Base-by-base conservation (phyloP, 2,113 vertebrate species). In the Clarias batrachus region DNA sequence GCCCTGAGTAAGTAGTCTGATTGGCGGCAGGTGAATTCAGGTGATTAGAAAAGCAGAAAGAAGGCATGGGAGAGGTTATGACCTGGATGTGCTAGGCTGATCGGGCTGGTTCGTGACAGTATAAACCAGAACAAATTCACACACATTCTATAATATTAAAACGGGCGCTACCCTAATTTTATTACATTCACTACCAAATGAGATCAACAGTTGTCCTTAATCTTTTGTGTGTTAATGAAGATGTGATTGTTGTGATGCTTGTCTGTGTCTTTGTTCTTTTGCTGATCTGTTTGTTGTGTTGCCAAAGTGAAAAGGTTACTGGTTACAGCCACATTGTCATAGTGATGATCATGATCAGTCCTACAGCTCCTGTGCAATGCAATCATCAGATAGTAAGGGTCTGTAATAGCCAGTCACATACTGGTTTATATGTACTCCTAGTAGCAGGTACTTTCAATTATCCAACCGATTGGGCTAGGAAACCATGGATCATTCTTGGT, bases 291-390 rank as follows among this genome's bases (percentile, higher is more conserved):
- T 96, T 85, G 54, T 92, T 97, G 13, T 96, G 96, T 56, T 95
- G 96, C 82, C 93, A 94, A 88, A 96, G 94, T 84, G 93, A 96
- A 63, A 92, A 95, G 33, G 88, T 88, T 16, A 83, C 90, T 0
- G 96, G 96, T 56, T 98, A 99, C 92, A 95, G 92, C 12, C 97
- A 97, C 0, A 93, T 99, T 80, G 93, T 95, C 86, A 96, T 52
- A 96, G 7, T 48, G 48, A 96, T 41, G 94, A 95, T 8, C 95
- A 97, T 93, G 98, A 96, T 98, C 96, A 96, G 66, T 91, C 89
- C 87, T 85, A 68, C 56, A 85, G 84, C 95, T 96, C 83, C 91
- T 93, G 48, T 76, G 77, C 37, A 90, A 85, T 73, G 41, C 70
- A 62, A 6, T 14, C 56, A 8, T 85, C 59, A 63, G 81, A 87